A percentile compares a stretch with the other conserved stretches of the same genome.
Evolutionary conservation across 2,888 invertebrate species (phyloP).

Genomic region (Antheraea assamensis): DNA sequence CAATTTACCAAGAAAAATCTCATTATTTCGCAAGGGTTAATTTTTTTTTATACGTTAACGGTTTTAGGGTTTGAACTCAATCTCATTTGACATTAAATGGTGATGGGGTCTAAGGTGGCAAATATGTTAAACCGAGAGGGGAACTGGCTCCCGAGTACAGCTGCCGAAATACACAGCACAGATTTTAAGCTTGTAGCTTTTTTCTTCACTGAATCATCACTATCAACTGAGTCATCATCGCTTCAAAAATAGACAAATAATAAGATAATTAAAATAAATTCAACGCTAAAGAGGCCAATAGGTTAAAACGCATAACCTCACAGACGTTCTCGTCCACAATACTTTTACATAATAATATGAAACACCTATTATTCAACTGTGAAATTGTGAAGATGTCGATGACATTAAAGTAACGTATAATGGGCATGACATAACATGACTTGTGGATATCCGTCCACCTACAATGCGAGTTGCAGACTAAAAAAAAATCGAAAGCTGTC

Average conservation of each 20-base stretch:
- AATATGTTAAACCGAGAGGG: no score
- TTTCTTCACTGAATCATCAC: no score
- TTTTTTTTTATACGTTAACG: no score
- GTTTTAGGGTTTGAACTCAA: no score
- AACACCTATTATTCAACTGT: conserved; percentile 6
- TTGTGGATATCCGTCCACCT: not conserved
- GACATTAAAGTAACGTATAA: conserved; percentile 1
- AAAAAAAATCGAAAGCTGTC: not conserved
- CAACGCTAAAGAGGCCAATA: not conserved
- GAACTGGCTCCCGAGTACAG: no score
- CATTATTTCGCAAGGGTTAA: not conserved
- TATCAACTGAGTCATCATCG: no score
- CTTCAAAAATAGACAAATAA: no score
- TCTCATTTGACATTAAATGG: no score
- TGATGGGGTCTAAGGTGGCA: no score
- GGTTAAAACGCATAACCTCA: not conserved
- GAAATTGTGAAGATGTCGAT: conserved; percentile 6
- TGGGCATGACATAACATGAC: conserved; percentile 46
- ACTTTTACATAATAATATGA: conserved; percentile 2
- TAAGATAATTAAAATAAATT: not conserved
- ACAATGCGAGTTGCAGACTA: not conserved
- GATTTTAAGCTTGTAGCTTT: no score
- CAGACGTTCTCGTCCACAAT: not conserved
- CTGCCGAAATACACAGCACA: no score
- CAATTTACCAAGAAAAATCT: no score